Conservation (phyloP, 2,888 invertebrate genomes). For the Autographa pulchrina region DNA sequence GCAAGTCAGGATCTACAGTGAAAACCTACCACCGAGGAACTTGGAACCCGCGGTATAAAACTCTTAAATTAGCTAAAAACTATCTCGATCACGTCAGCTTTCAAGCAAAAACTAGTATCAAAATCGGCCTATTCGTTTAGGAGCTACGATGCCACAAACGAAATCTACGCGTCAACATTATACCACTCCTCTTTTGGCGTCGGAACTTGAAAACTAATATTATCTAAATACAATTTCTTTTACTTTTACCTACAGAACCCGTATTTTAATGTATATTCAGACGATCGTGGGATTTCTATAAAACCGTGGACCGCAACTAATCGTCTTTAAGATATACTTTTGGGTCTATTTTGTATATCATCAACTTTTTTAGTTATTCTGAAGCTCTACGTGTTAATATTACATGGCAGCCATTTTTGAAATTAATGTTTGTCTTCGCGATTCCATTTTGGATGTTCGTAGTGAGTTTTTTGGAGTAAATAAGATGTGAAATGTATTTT, state of each 20-base stretch:
- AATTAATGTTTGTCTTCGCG: neutral
- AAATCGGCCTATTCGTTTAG: no score
- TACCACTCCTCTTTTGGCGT: no score
- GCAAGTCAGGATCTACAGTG: no score
- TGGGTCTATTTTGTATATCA: slow-evolving; percentile 55
- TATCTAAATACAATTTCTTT: no score
- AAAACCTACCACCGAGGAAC: no score
- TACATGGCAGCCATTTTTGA: neutral
- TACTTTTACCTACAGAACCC: slow-evolving; percentile 49
- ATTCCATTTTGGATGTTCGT: neutral
- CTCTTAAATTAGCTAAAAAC: no score
- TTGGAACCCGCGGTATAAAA: no score
- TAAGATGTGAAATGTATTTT: neutral
- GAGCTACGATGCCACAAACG: no score
- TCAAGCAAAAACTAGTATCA: no score
- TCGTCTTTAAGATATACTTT: slow-evolving; percentile 45
- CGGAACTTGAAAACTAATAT: no score
- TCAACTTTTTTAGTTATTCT: slow-evolving; percentile 18
- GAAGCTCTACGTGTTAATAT: slow-evolving; percentile 7
- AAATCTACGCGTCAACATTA: no score
- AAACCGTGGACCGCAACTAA: slow-evolving; percentile 51
- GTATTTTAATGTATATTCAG: neutral
- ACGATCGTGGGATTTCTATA: slow-evolving; percentile 55
- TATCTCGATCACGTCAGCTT: no score
- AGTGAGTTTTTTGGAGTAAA: neutral